These are phyloP conservation scores for Agrilus biguttatus DNA, from an alignment of 2,888 invertebrate genomes.

Conservation along the genomic window DNA sequence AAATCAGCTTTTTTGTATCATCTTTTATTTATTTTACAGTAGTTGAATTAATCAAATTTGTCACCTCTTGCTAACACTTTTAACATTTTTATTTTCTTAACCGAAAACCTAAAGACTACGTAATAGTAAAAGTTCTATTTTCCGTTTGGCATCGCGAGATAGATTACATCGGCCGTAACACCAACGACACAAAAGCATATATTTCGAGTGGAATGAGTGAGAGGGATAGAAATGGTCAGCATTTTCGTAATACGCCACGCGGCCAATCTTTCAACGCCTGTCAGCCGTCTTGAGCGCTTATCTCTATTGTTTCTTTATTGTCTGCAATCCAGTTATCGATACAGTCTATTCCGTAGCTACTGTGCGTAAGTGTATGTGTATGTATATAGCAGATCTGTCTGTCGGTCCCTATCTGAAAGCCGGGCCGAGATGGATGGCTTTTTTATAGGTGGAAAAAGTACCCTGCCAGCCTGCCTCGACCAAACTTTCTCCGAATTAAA, in stretches of 20 bases:
- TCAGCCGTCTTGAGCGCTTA: constrained; percentile 33
- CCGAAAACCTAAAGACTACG: too few species aligned
- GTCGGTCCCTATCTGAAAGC: constrained; percentile 18
- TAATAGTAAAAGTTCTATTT: too few species aligned
- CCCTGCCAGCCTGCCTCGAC: not conserved
- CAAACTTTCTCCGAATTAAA: too few species aligned
- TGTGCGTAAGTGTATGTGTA: constrained; percentile 3
- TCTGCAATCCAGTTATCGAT: constrained; percentile 34
- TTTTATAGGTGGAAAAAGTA: constrained; percentile 17
- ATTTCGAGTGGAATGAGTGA: too few species aligned
- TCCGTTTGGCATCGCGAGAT: too few species aligned
- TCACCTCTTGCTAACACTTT: too few species aligned
- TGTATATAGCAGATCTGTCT: constrained; percentile 13
- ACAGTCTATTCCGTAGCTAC: constrained; percentile 20
- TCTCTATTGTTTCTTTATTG: constrained; percentile 35
- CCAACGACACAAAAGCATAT: too few species aligned
- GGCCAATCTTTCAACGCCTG: constrained; percentile 32
- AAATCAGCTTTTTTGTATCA: too few species aligned
- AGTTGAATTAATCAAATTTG: too few species aligned
- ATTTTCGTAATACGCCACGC: constrained; percentile 23
- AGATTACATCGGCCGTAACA: too few species aligned
- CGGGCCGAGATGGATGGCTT: constrained; percentile 29
- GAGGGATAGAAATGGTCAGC: constrained; percentile 7
- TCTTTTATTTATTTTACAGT: too few species aligned
- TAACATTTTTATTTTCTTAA: too few species aligned